Percentiles rank a stretch among this genome's conserved stretches.
phyloP scores from a whole-genome alignment of 1,140 invertebrate species.

The Harlomillsia oculata region DNA sequence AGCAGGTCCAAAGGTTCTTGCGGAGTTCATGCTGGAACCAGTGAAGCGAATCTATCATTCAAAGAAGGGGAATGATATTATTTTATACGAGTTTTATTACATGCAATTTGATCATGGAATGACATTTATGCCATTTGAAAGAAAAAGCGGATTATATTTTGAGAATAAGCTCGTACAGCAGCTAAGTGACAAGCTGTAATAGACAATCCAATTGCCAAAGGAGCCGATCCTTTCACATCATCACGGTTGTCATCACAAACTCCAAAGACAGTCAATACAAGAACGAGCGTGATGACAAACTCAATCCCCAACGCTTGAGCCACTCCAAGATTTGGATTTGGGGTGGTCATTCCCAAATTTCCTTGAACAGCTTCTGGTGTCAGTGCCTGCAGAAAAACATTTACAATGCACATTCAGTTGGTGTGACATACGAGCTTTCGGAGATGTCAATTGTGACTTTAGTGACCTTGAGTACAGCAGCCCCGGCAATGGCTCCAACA shows the following conservation, averaged over 20 bases:
- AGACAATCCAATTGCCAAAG: constrained; percentile 78
- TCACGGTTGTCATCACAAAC: constrained; percentile 56
- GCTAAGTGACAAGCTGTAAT: constrained; percentile 78
- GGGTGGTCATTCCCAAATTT: constrained; percentile 29
- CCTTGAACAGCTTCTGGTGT: constrained; percentile 11
- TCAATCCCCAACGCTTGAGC: constrained; percentile 47
- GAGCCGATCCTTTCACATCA: constrained; percentile 68
- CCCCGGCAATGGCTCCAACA: constrained; percentile 65
- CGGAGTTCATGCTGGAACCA: constrained; percentile 82
- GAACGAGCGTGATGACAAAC: constrained; percentile 46
- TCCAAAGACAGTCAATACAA: constrained; percentile 47
- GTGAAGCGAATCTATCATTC: constrained; percentile 57
- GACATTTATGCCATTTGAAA: too few species aligned
- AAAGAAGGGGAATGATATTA: background rate
- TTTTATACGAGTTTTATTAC: constrained; percentile 5
- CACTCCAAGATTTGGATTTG: constrained; percentile 25
- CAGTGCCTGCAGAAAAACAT: constrained; percentile 2
- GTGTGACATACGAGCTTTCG: background rate
- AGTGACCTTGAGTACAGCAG: constrained; percentile 52
- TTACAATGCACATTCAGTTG: background rate
- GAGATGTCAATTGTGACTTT: background rate
- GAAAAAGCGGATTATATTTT: constrained; percentile 42
- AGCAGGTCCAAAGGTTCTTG: constrained; percentile 72
- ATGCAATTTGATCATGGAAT: background rate
- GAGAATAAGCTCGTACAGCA: constrained; percentile 52